Base-by-base conservation (phyloP, 2,113 vertebrate genomes). In the Pseudolaguvia tuberculata region DNA sequence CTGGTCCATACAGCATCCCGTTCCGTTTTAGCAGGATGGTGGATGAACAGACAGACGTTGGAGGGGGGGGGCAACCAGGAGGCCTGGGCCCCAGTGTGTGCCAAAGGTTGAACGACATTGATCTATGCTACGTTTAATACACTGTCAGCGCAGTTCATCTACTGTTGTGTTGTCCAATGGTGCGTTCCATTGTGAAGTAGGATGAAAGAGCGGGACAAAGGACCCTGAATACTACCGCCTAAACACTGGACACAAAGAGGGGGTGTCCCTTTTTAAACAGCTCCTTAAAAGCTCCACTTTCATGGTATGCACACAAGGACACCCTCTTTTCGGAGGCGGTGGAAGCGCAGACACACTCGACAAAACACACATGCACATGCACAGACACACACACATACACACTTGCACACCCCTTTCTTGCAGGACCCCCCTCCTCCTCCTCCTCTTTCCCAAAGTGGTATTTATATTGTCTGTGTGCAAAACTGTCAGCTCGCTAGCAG, bases 71-170 rank as follows among this genome's bases (percentile, higher is more conserved):
- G 39, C 5, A 8, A 9, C 39, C 5, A 9, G 4, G 39, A 8
- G 39, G 39, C 39, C 39, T 4, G 65, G 83, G 85, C 78, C 86
- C 78, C 57, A n/a, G 84, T 88, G 82, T 86, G 86, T 83, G 87
- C 85, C 84, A 83, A 85, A 82, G 88, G 89, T 88, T 91, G 88
- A 88, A 88, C 88, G 87, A 89, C 89, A 89, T 85, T 89, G 89
- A 90, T 90, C 88, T 89, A 87, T 87, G 86, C 88, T 86, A 87
- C 87, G 85, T 88, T 91, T 92, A 92, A 91, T 91, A 91, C 90
- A 91, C 91, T 91, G 89, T 91, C 89, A 91, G 89, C 50, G 86
- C 88, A 91, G 89, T 92, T 91, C 89, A 91, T 92, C 91, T 88
- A 90, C 86, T 86, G 89, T 89, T 90, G 90, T 90, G 89, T 90